Evolutionary conservation across 2,113 vertebrate species (phyloP).

Genomic region (Clarias batrachus): DNA sequence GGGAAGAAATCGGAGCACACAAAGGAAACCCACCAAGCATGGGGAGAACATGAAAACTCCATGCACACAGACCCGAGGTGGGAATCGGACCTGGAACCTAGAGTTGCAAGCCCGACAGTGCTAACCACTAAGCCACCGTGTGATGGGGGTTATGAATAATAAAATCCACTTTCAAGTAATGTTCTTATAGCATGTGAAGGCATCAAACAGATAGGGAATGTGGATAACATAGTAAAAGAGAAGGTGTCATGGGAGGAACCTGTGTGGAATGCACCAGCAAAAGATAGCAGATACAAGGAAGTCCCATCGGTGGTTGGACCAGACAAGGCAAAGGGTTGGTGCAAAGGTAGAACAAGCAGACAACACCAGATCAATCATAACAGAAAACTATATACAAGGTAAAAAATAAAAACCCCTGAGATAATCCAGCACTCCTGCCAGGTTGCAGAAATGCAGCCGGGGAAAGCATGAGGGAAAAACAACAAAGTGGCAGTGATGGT

Average conservation of each 20-base stretch:
- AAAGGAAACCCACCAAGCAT: too few relatives aligned
- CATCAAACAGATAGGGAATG: not conserved
- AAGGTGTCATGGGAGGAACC: not conserved
- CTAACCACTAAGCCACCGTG: too few relatives aligned
- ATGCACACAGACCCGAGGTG: too few relatives aligned
- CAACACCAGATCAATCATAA: not conserved
- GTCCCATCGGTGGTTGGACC: not conserved
- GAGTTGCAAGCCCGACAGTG: too few relatives aligned
- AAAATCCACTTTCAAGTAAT: not conserved
- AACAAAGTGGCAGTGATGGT: not conserved
- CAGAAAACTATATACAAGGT: not conserved
- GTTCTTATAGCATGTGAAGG: not conserved
- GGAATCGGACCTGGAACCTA: too few relatives aligned
- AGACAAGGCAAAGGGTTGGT: not conserved
- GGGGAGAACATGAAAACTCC: too few relatives aligned
- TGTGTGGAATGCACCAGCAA: conserved; percentile 3
- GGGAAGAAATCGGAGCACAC: too few relatives aligned
- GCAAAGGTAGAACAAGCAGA: not conserved
- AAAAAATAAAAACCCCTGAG: not conserved
- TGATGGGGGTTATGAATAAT: not conserved
- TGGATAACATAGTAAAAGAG: not conserved
- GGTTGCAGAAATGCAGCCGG: not conserved
- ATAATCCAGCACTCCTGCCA: not conserved
- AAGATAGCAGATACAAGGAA: not conserved
- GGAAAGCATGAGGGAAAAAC: not conserved